Percentiles rank a stretch among this genome's conserved stretches.
These are phyloP conservation scores for Eueremaeus valkanovi DNA, from an alignment of 2,888 invertebrate genomes.

Conservation along the genomic window DNA sequence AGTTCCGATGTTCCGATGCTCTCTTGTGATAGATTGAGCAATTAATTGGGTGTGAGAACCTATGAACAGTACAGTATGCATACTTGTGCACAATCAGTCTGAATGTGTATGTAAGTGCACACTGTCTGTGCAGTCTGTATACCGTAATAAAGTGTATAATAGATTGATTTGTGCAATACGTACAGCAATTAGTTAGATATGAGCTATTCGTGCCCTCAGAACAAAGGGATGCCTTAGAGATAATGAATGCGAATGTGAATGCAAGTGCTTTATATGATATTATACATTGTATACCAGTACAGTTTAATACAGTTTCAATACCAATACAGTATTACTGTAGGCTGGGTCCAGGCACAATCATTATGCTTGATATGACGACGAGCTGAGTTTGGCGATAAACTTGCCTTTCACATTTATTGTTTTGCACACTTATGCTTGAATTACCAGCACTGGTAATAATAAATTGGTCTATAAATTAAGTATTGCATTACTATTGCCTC, in stretches of 20 bases:
- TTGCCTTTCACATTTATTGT: conserved; percentile 7
- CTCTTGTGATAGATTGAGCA: conserved; percentile 29
- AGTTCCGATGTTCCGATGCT: neutral
- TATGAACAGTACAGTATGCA: neutral
- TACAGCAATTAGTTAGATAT: conserved; percentile 21
- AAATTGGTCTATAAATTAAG: conserved; percentile 34
- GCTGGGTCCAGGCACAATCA: conserved; percentile 6
- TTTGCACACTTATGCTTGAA: conserved; percentile 29
- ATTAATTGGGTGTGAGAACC: conserved; percentile 33
- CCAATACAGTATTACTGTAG: too few relatives aligned
- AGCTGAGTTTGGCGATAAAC: neutral
- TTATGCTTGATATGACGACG: neutral
- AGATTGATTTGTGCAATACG: conserved; percentile 25
- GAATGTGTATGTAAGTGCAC: too few relatives aligned
- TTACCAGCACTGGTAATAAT: conserved; percentile 20
- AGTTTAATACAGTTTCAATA: too few relatives aligned
- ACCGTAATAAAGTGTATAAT: conserved; percentile 14
- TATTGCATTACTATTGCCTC: conserved; percentile 26
- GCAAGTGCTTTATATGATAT: too few relatives aligned
- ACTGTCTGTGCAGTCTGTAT: neutral
- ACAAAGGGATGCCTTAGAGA: conserved; percentile 20
- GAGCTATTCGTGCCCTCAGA: conserved; percentile 6
- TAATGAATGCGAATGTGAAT: neutral
- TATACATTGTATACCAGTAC: too few relatives aligned
- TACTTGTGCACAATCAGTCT: neutral